Percentiles rank a stretch among this genome's conserved stretches.
Evolutionary conservation across 2,797 vertebrate genomes (phyloP).

Genomic region (Cyprinella venusta): DNA sequence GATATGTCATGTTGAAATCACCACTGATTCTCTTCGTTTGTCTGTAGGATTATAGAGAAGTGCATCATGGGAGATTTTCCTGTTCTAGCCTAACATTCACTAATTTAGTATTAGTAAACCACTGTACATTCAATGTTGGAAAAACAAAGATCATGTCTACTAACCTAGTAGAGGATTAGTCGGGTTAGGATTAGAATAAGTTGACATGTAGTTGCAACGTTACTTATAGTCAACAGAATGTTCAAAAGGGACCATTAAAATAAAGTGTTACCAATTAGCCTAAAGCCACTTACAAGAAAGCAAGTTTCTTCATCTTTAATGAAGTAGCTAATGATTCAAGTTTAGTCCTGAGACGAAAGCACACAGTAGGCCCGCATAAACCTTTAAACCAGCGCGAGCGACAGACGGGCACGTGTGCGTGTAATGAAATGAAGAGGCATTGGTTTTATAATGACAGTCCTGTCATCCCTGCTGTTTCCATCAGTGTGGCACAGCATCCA

Average conservation of each 20-base stretch:
- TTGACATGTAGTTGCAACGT: no score
- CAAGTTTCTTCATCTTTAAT: background rate
- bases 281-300: background rate
- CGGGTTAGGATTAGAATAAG: no score
- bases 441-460: background rate
- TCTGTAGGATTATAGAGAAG: background rate
- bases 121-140: background rate
- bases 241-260: no score
- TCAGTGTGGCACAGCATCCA: background rate
- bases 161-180: no score
- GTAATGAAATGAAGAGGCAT: background rate
- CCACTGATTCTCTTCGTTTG: background rate
- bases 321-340: no score
- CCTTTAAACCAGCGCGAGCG: background rate
- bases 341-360: background rate
- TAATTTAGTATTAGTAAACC: background rate
- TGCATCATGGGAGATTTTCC: background rate
- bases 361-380: background rate
- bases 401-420: conserved; percentile 21
- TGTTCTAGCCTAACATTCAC: no score
- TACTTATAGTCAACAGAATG: no score
- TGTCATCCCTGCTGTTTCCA: conserved; percentile 36
- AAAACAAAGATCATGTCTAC: no score
- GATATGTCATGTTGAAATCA: background rate
- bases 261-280: no score